These are phyloP conservation scores for Emesis russula DNA, from an alignment of 2,888 invertebrate species.

Conservation along the genomic window DNA sequence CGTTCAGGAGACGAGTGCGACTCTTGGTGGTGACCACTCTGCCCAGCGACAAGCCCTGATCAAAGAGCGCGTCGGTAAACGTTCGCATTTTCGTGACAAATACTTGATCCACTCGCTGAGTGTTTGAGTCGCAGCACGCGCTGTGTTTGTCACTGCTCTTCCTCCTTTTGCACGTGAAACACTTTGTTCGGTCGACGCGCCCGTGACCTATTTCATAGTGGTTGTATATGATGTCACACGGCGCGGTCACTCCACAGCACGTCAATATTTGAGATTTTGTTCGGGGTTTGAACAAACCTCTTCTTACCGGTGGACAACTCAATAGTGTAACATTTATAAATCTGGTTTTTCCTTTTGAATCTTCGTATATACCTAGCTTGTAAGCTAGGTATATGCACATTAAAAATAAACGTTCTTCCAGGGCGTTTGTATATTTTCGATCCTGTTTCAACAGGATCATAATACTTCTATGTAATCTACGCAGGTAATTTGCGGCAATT, in stretches of 20 bases:
- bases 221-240: neutral
- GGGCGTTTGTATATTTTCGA: neutral
- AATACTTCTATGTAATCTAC: neutral
- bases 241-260: slow-evolving; percentile 8
- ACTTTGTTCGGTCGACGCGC: slow-evolving; percentile 18
- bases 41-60: neutral
- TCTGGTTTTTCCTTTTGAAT: neutral
- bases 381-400: slow-evolving; percentile 4
- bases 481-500: neutral
- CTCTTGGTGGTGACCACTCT: slow-evolving; percentile 11
- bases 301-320: slow-evolving; percentile 12
- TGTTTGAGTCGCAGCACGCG: neutral
- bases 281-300: neutral
- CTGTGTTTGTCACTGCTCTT: neutral
- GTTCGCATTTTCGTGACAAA: neutral
- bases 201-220: slow-evolving; percentile 21
- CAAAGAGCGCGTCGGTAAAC: slow-evolving; percentile 2
- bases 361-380: neutral
- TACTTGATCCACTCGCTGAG: neutral
- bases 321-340: slow-evolving; percentile 14
- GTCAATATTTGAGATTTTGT: neutral
- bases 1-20: neutral
- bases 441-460: slow-evolving; percentile 1
- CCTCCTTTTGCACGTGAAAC: neutral
- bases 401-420: neutral